Conservation (phyloP, 2,113 vertebrate genomes). For the Hemiprocne comata region DNA sequence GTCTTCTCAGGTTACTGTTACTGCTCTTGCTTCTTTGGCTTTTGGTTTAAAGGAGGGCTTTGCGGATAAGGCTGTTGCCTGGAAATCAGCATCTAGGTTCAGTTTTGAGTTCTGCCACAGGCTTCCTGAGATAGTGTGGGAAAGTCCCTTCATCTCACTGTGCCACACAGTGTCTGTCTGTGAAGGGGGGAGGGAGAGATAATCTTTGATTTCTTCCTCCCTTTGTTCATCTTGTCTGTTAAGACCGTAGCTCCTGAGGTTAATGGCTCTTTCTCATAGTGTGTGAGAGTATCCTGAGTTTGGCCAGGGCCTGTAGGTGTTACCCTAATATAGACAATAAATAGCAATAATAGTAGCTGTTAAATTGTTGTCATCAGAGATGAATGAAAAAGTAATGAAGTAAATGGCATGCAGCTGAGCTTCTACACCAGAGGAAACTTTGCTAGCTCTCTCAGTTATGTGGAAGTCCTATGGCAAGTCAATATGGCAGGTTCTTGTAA, state of each 20-base stretch:
- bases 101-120: background rate
- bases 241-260: background rate
- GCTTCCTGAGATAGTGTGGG: conserved; percentile 15
- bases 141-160: background rate
- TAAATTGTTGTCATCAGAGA: background rate
- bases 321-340: background rate
- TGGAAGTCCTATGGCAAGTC: background rate
- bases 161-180: background rate
- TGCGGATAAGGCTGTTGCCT: background rate
- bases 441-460: background rate
- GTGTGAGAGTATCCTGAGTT: background rate
- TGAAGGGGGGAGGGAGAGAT: background rate
- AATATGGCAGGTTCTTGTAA: background rate
- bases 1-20: background rate
- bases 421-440: background rate
- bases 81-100: background rate
- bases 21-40: background rate
- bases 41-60: background rate
- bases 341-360: background rate
- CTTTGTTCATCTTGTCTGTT: conserved; percentile 34
- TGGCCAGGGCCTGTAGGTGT: background rate
- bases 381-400: background rate
- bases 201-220: conserved; percentile 40
- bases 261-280: background rate
- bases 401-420: background rate